phyloP scores from a whole-genome alignment of 2,113 vertebrate species.

The Phylloscopus trochiloides region DNA sequence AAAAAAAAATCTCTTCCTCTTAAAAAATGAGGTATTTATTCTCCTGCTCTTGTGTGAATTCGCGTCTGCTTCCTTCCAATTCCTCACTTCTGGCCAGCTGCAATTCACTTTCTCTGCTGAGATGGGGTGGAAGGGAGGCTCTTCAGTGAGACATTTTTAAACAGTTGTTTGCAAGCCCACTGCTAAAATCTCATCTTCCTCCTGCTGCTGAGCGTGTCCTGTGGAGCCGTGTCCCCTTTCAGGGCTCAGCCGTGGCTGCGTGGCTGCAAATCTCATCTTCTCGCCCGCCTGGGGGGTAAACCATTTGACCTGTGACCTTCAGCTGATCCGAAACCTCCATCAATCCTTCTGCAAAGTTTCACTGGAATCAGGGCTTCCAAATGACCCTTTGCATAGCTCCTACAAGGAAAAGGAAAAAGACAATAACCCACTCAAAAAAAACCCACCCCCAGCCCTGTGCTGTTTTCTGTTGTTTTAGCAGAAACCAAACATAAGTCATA shows the following conservation, averaged over 20 bases:
- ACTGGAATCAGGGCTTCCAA: slow-evolving; percentile 31
- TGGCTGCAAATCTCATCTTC: slow-evolving; percentile 62
- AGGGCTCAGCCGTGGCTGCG: background rate
- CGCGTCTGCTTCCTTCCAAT: background rate
- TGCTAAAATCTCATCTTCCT: background rate
- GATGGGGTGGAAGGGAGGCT: background rate
- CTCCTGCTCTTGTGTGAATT: background rate
- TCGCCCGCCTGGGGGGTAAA: background rate
- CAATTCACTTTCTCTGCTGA: background rate
- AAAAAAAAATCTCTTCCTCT: background rate
- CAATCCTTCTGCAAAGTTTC: slow-evolving; percentile 42
- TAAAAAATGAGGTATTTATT: background rate
- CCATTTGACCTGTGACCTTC: slow-evolving; percentile 43
- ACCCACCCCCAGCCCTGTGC: background rate
- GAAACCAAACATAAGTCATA: slow-evolving; percentile 64
- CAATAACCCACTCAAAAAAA: background rate
- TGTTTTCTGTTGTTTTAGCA: slow-evolving; percentile 68
- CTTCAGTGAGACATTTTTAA: background rate
- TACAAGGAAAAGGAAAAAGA: background rate
- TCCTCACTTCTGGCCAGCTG: background rate
- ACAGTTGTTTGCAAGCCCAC: background rate
- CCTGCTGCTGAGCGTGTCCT: background rate
- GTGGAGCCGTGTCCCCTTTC: background rate
- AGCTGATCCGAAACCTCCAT: slow-evolving; percentile 37
- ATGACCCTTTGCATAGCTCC: slow-evolving; percentile 46